Evolutionary conservation across 2,888 invertebrate genomes (phyloP).

Genomic region (Neuroscelio doddi): DNA sequence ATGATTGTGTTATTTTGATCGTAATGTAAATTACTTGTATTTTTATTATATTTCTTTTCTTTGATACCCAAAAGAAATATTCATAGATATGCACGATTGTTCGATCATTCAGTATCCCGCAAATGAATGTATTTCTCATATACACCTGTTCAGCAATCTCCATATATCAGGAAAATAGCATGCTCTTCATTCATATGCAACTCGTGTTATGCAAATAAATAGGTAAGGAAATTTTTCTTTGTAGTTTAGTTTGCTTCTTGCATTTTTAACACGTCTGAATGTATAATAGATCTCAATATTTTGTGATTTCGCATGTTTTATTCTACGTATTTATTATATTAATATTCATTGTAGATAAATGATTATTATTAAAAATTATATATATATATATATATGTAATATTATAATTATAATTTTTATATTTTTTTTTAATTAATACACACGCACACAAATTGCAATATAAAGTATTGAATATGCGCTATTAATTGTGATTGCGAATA

Average conservation of each 20-base stretch:
- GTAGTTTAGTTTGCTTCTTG: neutral
- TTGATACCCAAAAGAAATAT: neutral
- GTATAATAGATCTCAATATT: neutral
- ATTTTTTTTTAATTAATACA: too few species aligned
- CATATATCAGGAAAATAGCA: neutral
- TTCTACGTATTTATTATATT: too few species aligned
- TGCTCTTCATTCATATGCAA: constrained; percentile 1
- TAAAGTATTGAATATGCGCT: neutral
- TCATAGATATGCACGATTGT: constrained; percentile 2
- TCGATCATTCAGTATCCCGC: neutral
- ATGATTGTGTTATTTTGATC: constrained; percentile 21
- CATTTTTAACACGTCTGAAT: neutral
- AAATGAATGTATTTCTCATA: neutral
- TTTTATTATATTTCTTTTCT: neutral
- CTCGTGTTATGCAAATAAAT: neutral
- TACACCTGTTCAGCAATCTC: too few species aligned
- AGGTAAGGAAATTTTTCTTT: constrained; percentile 4
- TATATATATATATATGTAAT: too few species aligned
- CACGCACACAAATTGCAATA: too few species aligned
- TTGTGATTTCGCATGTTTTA: constrained; percentile 2
- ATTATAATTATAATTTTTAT: too few species aligned
- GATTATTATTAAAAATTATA: too few species aligned
- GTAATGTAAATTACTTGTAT: too few species aligned
- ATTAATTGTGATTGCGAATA: neutral
- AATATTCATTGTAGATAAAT: too few species aligned